These are phyloP conservation scores for Mugil cephalus DNA, from an alignment of 2,113 vertebrate genomes.

Conservation along the genomic window DNA sequence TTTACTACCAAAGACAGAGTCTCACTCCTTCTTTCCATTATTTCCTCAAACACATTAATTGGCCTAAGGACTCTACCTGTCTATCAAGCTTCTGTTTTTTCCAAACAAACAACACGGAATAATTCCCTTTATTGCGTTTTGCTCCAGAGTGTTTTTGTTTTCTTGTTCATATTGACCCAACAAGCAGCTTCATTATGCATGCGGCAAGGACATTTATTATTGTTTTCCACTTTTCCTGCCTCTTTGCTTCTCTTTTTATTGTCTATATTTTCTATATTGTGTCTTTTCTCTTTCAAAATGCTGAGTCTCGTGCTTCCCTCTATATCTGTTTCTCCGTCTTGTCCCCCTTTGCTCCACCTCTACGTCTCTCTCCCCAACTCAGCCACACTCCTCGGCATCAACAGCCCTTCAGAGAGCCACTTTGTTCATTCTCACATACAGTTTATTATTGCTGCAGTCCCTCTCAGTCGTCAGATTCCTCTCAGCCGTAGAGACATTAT, in stretches of 20 bases:
- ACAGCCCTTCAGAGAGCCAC: constrained; percentile 9
- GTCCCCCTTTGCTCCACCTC: constrained; percentile 6
- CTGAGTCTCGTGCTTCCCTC: not conserved
- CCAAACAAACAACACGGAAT: not conserved
- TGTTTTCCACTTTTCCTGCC: constrained; percentile 1
- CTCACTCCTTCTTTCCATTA: not conserved
- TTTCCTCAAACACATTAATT: constrained; percentile 19
- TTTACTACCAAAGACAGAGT: constrained; percentile 9
- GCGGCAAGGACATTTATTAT: not conserved
- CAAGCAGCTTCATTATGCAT: not conserved
- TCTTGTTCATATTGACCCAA: constrained; percentile 15
- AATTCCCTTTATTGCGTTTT: not conserved
- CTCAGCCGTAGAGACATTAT: constrained; percentile 51
- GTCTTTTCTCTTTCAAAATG: not conserved
- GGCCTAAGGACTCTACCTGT: not conserved
- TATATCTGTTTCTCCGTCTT: constrained; percentile 11
- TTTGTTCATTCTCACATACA: constrained; percentile 29
- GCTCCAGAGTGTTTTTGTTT: not conserved
- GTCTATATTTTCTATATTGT: not conserved
- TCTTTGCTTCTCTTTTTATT: not conserved
- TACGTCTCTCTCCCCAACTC: not conserved
- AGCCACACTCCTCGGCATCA: constrained; percentile 1
- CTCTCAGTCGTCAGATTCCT: constrained; percentile 39
- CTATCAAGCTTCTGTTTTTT: not conserved
- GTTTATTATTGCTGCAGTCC: constrained; percentile 64